Conservation (phyloP, 2,797 vertebrate genomes). For the Natrix natrix region DNA sequence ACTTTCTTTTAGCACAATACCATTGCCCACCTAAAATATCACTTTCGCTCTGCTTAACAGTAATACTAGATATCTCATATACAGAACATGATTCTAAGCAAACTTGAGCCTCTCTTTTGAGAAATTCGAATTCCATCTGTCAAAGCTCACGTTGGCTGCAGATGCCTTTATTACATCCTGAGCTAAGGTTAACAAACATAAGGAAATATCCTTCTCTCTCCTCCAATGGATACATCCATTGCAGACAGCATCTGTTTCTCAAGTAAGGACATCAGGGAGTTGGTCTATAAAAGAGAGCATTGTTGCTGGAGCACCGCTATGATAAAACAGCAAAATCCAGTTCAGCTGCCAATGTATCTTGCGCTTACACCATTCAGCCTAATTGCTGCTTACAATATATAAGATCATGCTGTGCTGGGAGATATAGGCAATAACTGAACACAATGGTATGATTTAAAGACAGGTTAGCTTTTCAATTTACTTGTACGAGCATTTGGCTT, state of each 20-base stretch:
- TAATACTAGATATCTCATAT: neutral
- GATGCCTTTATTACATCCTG: neutral
- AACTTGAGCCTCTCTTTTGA: neutral
- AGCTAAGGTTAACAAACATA: neutral
- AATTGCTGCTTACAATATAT: constrained; percentile 62
- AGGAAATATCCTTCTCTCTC: constrained; percentile 19
- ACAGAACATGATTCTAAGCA: neutral
- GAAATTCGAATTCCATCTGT: neutral
- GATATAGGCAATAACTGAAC: constrained; percentile 67
- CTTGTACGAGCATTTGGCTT: constrained; percentile 68
- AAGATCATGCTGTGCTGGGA: constrained; percentile 64
- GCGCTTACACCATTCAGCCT: constrained; percentile 56
- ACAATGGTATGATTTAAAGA: constrained; percentile 69
- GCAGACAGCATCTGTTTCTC: constrained; percentile 45
- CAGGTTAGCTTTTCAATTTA: constrained; percentile 67
- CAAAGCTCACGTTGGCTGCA: neutral
- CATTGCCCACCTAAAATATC: neutral
- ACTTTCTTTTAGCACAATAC: neutral
- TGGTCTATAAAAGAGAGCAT: constrained; percentile 12
- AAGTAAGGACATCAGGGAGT: constrained; percentile 25
- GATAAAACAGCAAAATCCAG: constrained; percentile 40
- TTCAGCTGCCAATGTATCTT: constrained; percentile 58
- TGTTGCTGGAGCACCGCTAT: constrained; percentile 48
- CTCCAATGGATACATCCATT: constrained; percentile 30
- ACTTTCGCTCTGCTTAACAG: neutral